These are phyloP conservation scores for Schlechtendalia chinensis DNA, from an alignment of 1,140 invertebrate genomes.

Conservation along the genomic window DNA sequence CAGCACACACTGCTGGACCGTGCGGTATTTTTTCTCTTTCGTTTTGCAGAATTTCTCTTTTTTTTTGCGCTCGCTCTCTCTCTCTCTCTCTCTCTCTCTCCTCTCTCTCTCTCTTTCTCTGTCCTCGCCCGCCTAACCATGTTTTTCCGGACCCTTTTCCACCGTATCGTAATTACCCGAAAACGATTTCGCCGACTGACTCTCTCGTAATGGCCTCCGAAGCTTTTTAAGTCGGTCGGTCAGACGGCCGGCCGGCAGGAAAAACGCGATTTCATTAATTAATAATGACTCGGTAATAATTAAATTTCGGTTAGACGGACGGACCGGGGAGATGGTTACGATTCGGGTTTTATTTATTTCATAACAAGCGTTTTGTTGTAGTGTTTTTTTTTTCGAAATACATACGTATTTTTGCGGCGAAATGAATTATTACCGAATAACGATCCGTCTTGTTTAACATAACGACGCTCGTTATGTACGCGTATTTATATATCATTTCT, in stretches of 20 bases:
- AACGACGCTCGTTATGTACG: too few species aligned
- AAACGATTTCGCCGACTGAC: conserved; percentile 24
- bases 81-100: background rate
- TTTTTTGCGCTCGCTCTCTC: background rate
- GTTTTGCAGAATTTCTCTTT: background rate
- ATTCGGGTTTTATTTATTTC: background rate
- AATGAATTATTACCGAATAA: background rate
- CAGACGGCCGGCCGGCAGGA: too few species aligned
- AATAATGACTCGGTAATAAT: conserved; percentile 34
- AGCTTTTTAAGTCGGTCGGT: conserved; percentile 2
- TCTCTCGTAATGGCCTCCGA: conserved; percentile 15
- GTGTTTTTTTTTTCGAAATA: background rate
- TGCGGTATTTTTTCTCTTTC: background rate
- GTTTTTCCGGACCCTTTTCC: conserved; percentile 35
- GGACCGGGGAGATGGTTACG: background rate
- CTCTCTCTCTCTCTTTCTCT: too few species aligned
- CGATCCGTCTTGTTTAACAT: background rate
- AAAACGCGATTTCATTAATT: conserved; percentile 41
- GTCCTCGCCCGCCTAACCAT: background rate
- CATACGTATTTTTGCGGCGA: background rate
- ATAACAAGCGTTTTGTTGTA: background rate
- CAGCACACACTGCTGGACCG: background rate
- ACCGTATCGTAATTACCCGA: conserved; percentile 30
- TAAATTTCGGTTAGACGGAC: conserved; percentile 2
- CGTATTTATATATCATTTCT: background rate